phyloP scores from a whole-genome alignment of 2,888 invertebrate genomes.

The Autographa gamma region DNA sequence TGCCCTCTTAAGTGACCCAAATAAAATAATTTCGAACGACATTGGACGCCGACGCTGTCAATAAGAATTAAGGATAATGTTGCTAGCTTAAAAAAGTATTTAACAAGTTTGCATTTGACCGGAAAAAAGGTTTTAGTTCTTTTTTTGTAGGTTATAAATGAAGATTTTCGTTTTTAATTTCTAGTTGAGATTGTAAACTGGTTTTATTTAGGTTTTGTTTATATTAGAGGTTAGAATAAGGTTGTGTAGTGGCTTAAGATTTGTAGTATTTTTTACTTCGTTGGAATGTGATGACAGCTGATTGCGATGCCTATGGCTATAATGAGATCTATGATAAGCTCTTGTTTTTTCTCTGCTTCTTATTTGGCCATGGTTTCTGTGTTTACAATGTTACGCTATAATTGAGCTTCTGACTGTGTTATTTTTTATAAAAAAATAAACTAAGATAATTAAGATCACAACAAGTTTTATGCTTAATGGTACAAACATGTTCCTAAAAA shows the following conservation, averaged over 20 bases:
- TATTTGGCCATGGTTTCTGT: neutral
- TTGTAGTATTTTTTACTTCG: slow-evolving; percentile 13
- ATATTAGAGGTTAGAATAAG: slow-evolving; percentile 14
- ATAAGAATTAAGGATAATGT: slow-evolving; percentile 84
- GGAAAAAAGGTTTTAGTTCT: slow-evolving; percentile 37
- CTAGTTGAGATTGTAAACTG: slow-evolving; percentile 27
- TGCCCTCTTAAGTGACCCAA: slow-evolving; percentile 85
- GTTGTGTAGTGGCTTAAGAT: slow-evolving; percentile 23
- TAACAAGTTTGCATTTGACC: slow-evolving; percentile 57
- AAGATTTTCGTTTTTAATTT: slow-evolving; percentile 55
- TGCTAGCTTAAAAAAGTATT: slow-evolving; percentile 73
- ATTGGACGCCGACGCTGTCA: slow-evolving; percentile 78
- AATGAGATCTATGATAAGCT: slow-evolving; percentile 5
- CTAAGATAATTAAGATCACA: too few relatives aligned
- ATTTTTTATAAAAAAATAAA: too few relatives aligned
- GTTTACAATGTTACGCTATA: neutral
- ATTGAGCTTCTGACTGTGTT: neutral
- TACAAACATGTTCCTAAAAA: too few relatives aligned
- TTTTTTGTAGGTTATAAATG: slow-evolving; percentile 47
- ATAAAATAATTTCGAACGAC: slow-evolving; percentile 83
- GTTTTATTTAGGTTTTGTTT: slow-evolving; percentile 41
- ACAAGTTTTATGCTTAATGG: too few relatives aligned
- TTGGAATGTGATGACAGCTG: slow-evolving; percentile 36
- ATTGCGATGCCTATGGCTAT: slow-evolving; percentile 23
- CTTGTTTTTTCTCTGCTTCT: neutral